phyloP scores from a whole-genome alignment of 2,113 vertebrate genomes.

The Camelus bactrianus region DNA sequence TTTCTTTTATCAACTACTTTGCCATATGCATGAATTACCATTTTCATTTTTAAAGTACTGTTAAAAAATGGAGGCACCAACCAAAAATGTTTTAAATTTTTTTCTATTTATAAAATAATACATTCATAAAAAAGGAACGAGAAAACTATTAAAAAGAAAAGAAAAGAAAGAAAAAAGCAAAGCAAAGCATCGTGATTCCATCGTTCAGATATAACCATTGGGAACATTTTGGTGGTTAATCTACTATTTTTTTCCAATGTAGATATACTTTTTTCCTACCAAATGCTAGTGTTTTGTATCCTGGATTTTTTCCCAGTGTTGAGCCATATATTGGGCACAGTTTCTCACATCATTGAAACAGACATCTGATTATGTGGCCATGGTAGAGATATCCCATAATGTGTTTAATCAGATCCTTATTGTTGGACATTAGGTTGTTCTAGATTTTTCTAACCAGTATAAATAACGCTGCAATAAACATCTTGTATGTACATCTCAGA shows the following conservation, averaged over 20 bases:
- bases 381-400: too few species aligned
- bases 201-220: background rate
- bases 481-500: background rate
- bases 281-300: background rate
- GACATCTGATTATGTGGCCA: background rate
- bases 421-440: background rate
- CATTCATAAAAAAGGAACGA: background rate
- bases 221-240: background rate
- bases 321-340: background rate
- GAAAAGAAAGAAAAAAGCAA: background rate
- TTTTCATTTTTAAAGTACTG: constrained; percentile 21
- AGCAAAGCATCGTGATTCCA: background rate
- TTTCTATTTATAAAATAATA: constrained; percentile 22
- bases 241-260: background rate
- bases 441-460: background rate
- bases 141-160: background rate
- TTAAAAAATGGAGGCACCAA: background rate
- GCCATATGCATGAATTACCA: background rate
- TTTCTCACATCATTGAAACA: constrained; percentile 11
- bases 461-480: background rate
- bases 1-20: constrained; percentile 25
- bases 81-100: constrained; percentile 21
- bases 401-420: background rate
- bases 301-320: background rate
- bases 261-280: background rate